Base-by-base conservation (phyloP, 2,888 invertebrate genomes). In the Meteorus cinctellus region DNA sequence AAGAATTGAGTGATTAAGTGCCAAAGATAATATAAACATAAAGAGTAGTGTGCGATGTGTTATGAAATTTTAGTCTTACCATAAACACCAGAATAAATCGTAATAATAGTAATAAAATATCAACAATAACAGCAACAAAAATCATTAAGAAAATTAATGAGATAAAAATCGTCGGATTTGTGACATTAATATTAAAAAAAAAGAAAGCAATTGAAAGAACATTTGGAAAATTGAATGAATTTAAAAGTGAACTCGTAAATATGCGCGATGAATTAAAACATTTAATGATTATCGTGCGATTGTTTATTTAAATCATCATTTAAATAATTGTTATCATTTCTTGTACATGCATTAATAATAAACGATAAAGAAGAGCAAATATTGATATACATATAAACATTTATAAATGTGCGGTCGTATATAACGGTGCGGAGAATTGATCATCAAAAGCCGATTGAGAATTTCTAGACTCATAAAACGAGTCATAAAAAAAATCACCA, bases 401-500 rank as follows among this genome's bases (percentile, higher is more conserved):
- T 67, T 16, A 60, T 10, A 29, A 10, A 45, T 16, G 19, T 55
- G 19, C 24, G 10, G 5, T 14, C 29, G 34, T 41, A 48, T 63
- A 65, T 72, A 72, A 63, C 66, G 73, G 73, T 71, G 71, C 41
- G n/a, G 72, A 77, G 72, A 77, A 73, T 72, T 24, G 10, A 65
- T 65, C 65, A 19, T 65, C 74, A 31, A 67, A 69, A 71, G 75
- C 45, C n/a, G 73, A 73, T 73, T 72, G 63, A 74, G 74, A 75
- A 59, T 76, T 71, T 72, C 74, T 73, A 71, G n/a, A 63, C 63
- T 73, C 34, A 51, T 76, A 71, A 74, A 78, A 62, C 48, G 59
- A 67, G 14, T 74, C 65, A 68, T 72, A 74, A 77, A 78, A 78
- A 60, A 75, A 78, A 74, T 80, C 78, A 79, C 78, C 79, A 79